Percentiles rank a stretch among this genome's conserved stretches.
phyloP scores from a whole-genome alignment of 2,888 invertebrate genomes.

The Caenorhabditis sp. region DNA sequence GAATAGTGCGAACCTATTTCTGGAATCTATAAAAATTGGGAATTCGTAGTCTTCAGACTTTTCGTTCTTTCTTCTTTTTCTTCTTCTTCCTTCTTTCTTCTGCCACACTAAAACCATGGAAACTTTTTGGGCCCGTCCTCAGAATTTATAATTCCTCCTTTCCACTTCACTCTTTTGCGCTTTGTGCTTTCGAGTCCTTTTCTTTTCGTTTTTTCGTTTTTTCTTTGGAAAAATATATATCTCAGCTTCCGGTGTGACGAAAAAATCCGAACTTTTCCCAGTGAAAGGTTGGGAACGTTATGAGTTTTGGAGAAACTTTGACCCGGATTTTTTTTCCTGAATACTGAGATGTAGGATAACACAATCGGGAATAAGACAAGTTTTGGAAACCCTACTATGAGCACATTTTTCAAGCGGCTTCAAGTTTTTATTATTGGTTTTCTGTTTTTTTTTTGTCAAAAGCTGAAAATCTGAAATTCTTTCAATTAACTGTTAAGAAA shows the following conservation, averaged over 20 bases:
- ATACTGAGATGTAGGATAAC: not conserved
- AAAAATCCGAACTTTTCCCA: not conserved
- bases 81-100: not conserved
- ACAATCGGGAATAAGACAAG: not conserved
- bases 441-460: too few relatives aligned
- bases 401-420: too few relatives aligned
- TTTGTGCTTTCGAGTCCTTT: constrained; percentile 27
- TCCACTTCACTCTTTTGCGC: constrained; percentile 5
- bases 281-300: constrained; percentile 3
- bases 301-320: too few relatives aligned
- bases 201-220: not conserved
- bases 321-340: not conserved
- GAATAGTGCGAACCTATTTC: not conserved
- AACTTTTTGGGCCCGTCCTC: constrained; percentile 29
- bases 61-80: not conserved
- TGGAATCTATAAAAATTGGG: constrained; percentile 16
- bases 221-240: not conserved
- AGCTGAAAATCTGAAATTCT: not conserved
- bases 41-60: constrained; percentile 29
- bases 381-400: too few relatives aligned
- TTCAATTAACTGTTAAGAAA: too few relatives aligned
- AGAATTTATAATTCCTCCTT: constrained; percentile 40
- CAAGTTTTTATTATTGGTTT: too few relatives aligned
- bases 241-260: not conserved
- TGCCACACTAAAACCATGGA: constrained; percentile 44